phyloP scores from a whole-genome alignment of 2,797 vertebrate species.

The Myotis vivesi region DNA sequence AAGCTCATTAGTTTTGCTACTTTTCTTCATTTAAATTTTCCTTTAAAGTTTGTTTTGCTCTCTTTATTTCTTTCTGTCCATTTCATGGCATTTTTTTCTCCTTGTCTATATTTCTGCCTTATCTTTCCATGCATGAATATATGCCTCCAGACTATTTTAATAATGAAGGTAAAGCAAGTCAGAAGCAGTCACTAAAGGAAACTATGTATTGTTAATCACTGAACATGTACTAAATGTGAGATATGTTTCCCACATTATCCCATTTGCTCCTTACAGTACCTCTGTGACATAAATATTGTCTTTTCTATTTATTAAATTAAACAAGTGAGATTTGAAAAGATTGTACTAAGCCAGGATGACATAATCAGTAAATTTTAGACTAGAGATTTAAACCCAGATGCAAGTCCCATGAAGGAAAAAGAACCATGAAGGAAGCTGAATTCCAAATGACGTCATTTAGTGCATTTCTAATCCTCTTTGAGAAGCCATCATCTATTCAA shows the following conservation, averaged over 20 bases:
- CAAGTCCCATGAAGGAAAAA: background rate
- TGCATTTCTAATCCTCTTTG: background rate
- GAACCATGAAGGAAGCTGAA: background rate
- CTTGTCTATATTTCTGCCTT: background rate
- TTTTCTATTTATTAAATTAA: constrained; percentile 38
- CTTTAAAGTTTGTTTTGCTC: background rate
- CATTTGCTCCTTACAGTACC: background rate
- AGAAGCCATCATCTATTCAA: constrained; percentile 24
- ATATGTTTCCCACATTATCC: background rate
- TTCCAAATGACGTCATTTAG: constrained; percentile 28
- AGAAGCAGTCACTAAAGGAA: background rate
- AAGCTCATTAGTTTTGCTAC: background rate
- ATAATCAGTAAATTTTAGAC: constrained; percentile 9
- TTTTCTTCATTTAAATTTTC: constrained; percentile 1
- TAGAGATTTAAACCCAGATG: constrained; percentile 7
- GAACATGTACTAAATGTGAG: background rate
- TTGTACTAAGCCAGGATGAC: background rate
- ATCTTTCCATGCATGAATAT: background rate
- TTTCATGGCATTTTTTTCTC: background rate
- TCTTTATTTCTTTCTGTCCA: constrained; percentile 5
- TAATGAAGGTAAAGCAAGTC: background rate
- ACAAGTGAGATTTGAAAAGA: background rate
- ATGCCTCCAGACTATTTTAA: background rate
- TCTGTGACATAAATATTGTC: background rate
- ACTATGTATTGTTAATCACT: background rate